These are phyloP conservation scores for Agrotis ipsilon DNA, from an alignment of 2,888 invertebrate species.

Conservation along the genomic window DNA sequence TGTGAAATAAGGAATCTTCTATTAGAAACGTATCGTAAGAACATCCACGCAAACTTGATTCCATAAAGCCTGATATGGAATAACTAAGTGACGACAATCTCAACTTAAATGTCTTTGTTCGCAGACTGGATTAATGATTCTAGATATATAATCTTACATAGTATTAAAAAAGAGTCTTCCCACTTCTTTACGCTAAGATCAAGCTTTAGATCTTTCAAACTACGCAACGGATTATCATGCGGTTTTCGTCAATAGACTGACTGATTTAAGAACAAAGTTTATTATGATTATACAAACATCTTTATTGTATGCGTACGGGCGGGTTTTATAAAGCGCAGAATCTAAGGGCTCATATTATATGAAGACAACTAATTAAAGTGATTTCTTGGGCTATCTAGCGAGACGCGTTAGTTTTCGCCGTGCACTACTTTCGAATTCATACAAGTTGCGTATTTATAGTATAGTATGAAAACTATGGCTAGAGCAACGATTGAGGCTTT, in stretches of 20 bases:
- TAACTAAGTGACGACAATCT: constrained; percentile 31
- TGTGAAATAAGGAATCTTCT: no score
- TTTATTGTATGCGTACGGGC: no score
- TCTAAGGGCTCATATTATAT: constrained; percentile 11
- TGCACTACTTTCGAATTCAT: constrained; percentile 56
- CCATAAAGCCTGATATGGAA: constrained; percentile 20
- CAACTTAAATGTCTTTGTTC: constrained; percentile 29
- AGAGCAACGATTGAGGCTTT: constrained; percentile 8
- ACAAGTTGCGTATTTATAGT: constrained; percentile 55
- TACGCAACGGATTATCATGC: no score
- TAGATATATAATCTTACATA: background rate
- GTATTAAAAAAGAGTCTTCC: no score
- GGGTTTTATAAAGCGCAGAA: background rate
- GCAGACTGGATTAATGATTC: constrained; percentile 5
- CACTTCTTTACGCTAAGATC: no score
- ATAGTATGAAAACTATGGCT: constrained; percentile 32
- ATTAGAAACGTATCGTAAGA: background rate
- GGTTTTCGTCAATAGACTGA: no score
- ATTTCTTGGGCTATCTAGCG: constrained; percentile 41
- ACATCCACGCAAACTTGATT: constrained; percentile 21
- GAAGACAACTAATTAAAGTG: constrained; percentile 37
- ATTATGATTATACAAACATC: no score
- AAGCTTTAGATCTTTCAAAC: no score
- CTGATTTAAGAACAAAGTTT: no score
- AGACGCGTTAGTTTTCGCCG: constrained; percentile 34